A percentile compares a stretch with the other conserved stretches of the same genome.
phyloP scores from a whole-genome alignment of 2,113 vertebrate genomes.

The Struthidea cinerea region DNA sequence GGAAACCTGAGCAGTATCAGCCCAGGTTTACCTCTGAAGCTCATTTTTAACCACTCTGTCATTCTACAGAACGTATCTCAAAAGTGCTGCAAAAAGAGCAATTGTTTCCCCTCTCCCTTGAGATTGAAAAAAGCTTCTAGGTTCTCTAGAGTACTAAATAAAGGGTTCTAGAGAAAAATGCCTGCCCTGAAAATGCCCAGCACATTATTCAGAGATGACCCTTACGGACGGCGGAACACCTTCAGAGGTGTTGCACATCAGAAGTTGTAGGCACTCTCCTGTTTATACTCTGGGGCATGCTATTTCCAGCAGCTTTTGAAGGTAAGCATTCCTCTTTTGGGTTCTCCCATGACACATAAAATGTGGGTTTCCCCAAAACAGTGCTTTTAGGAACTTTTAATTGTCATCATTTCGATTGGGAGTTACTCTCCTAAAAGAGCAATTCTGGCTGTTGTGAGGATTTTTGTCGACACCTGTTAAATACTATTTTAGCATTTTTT shows the following conservation, averaged over 20 bases:
- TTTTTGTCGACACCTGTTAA: background rate
- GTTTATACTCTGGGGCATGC: background rate
- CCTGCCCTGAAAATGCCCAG: background rate
- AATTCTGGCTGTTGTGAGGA: background rate
- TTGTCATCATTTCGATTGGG: background rate
- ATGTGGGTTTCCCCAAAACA: background rate
- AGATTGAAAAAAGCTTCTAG: background rate
- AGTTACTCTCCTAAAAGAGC: background rate
- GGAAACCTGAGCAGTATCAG: background rate
- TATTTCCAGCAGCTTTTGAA: background rate
- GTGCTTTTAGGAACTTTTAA: background rate
- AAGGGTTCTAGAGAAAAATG: background rate
- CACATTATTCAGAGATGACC: rapidly evolving
- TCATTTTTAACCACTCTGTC: background rate
- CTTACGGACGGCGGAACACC: background rate
- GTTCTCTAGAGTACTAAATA: background rate
- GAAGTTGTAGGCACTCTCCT: background rate
- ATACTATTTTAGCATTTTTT: background rate
- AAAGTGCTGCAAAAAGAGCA: background rate
- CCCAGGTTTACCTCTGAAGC: background rate
- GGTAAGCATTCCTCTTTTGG: background rate
- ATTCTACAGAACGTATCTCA: background rate
- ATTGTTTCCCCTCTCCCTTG: background rate
- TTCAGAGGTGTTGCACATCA: background rate
- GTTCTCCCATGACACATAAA: background rate